Base-by-base conservation (phyloP, 2,113 vertebrate species). In the Puntigrus tetrazona region DNA sequence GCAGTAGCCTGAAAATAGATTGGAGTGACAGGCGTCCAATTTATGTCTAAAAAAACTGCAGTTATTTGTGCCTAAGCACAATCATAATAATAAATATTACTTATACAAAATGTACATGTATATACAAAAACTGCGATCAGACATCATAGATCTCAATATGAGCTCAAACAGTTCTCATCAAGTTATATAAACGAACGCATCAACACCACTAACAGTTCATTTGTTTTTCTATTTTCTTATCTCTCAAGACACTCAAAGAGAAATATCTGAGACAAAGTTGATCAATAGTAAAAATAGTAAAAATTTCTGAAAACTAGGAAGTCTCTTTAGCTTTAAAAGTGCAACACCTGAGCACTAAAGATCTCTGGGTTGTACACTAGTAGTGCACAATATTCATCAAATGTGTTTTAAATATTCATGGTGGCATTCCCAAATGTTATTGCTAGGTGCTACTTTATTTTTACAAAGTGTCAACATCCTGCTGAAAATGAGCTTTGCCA, bases 1-100 rank as follows among this genome's bases (percentile, higher is more conserved):
- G 70, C 47, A 43, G 13, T 13, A 22, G 25, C 38, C 72, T 79
- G 45, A 82, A 86, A 81, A 88, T 85, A 87, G 80, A 61, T 67
- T 59, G 34, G 84, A 79, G 67, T 22, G 31, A 84, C 34, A 70
- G 61, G 81, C 25, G 41, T 22, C 18, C 0, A 41, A 8, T 74
- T 43, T 29, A 41, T 7, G 38, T 31, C 50, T 83, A 13, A 29
- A 76, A 38, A 31, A 52, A 8, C 29, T 76, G 3, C 4, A 75
- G 7, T 22, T 34, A 36, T 36, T 36, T 36, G n/a, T n/a, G 20
- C 34, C 22, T 8, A 38, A 38, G 18, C 29, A 2, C 6, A 20
- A 8, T 55, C 20, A 22, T 55, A 55, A 57, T 57, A 57, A 57
- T 57, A 57, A n/a, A n/a, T n/a, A n/a, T 57, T 9, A 57, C 3